Evolutionary conservation across 1,140 invertebrate species (phyloP).

Genomic region (Daktulosphaira vitifoliae): DNA sequence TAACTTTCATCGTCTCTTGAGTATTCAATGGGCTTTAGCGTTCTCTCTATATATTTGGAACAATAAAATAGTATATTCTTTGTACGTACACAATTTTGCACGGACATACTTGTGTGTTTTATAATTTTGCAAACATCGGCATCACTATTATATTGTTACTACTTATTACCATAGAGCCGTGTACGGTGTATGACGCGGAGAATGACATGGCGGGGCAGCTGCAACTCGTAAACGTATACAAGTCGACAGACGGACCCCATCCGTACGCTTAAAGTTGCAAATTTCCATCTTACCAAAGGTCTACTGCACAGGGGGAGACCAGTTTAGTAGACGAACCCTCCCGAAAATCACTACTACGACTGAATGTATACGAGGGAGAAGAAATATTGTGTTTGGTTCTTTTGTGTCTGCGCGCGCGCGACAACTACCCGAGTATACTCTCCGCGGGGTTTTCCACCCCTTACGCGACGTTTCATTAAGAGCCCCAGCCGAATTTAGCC

Average conservation of each 20-base stretch:
- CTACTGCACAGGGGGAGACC: slow-evolving; percentile 11
- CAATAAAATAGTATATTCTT: no score
- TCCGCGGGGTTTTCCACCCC: slow-evolving; percentile 25
- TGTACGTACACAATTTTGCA: neutral
- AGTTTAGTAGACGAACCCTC: slow-evolving; percentile 25
- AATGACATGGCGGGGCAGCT: slow-evolving; percentile 28
- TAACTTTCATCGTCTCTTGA: no score
- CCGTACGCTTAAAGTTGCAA: slow-evolving; percentile 28
- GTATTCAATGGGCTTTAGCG: no score
- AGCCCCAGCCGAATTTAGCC: slow-evolving; percentile 29
- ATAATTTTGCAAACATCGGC: neutral
- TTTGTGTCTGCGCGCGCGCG: slow-evolving; percentile 27
- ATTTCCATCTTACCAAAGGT: slow-evolving; percentile 23
- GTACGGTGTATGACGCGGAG: neutral
- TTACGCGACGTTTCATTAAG: slow-evolving; percentile 27
- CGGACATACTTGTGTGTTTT: neutral
- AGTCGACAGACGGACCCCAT: slow-evolving; percentile 26
- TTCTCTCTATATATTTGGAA: no score
- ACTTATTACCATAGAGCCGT: neutral
- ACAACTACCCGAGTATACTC: slow-evolving; percentile 13
- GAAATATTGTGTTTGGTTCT: slow-evolving; percentile 32
- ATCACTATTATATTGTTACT: neutral
- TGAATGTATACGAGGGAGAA: slow-evolving; percentile 7
- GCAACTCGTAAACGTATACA: slow-evolving; percentile 26
- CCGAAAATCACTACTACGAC: slow-evolving; percentile 4